Evolutionary conservation across 2,888 invertebrate genomes (phyloP), one percentile per base, ranked within the genome.

Genomic region (Tolmerus cingulatus): DNA sequence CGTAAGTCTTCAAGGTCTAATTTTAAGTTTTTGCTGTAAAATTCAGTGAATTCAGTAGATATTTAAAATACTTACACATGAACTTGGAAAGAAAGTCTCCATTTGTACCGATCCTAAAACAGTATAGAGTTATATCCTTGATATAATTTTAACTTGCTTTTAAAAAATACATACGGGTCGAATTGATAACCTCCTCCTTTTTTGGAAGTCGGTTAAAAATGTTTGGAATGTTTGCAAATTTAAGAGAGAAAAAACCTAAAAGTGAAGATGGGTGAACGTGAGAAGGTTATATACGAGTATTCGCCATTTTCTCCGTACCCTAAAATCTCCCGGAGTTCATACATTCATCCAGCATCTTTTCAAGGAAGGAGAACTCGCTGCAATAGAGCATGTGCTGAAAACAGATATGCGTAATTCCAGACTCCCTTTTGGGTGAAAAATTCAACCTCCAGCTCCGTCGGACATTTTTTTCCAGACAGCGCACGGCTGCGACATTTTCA

Each of bases 381-480:
- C 27, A 30, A 16, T 43, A 27, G 81, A 51, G 81, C 81, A 81
- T 81, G 81, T 81, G 30, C 81, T 23, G 23, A 55, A 81, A 81
- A 51, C 34, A 27, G 81, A 51, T 46, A 16, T 81, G 81, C 81
- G 81, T 81, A 34, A 76, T 76, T 76, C n/a, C n/a, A 8, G 14
- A n/a, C n/a, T 30, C 76, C 76, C 66, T 27, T 4, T 5, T 66
- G 19, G 76, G 16, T 19, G 76, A 2, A n/a, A 30, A 34, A 40
- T 76, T 37, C 34, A n/a, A 7, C 19, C 40, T 37, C 76, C 40
- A 14, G 30, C 14, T 51, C 14, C 8, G 34, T 8, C 55, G 16
- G 51, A 14, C 55, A 81, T 51, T 55, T 55, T 46, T n/a, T 81
- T 79, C 40, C 30, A 51, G 30, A 51, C 46, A n/a, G 37, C 2